Base-by-base conservation (phyloP, 2,113 vertebrate genomes). In the Seriola dumerili region DNA sequence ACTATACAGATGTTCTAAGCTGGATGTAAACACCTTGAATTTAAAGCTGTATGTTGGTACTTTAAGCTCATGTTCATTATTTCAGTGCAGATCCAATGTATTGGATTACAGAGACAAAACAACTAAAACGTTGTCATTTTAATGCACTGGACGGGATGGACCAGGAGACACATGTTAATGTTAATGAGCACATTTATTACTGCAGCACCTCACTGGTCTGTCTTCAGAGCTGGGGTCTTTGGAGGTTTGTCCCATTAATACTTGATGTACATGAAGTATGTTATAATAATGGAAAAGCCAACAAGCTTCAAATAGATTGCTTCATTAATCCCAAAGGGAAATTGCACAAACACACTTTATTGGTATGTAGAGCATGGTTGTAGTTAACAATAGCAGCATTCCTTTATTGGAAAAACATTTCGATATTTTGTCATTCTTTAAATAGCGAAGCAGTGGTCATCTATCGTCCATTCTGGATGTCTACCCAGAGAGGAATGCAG, bases 401-500 rank as follows among this genome's bases (percentile, higher is more conserved):
- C 52, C 76, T 90, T 78, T 80, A 78, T 72, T 83, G 58, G 59
- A 42, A 40, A 85, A 64, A 63, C 64, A 78, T 8, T 73, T 21
- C 44, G 36, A 78, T 58, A 72, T 77, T 81, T 14, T 67, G 80
- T 74, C 76, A 44, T 79, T 76, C 84, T 83, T 72, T 75, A 83
- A 90, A 92, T 85, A 92, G 82, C 29, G 75, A 76, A 77, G 21
- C 36, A 67, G 64, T 54, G 50, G 80, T 85, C 68, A 86, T 76
- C 54, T 64, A 76, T 79, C 48, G 46, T 55, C 52, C 70, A 59
- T 78, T 85, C 73, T 83, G 88, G 80, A 91, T 81, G 64, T 83
- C 73, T 84, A 85, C 25, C 46, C 25, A 12, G 40, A 78, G 46
- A 89, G 83, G 85, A 94, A 95, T 93, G 87, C 85, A 87, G 84